Percentiles rank a stretch among this genome's conserved stretches.
Conservation (phyloP, 2,888 invertebrate species). For the Ptycholaimellus sp. region DNA sequence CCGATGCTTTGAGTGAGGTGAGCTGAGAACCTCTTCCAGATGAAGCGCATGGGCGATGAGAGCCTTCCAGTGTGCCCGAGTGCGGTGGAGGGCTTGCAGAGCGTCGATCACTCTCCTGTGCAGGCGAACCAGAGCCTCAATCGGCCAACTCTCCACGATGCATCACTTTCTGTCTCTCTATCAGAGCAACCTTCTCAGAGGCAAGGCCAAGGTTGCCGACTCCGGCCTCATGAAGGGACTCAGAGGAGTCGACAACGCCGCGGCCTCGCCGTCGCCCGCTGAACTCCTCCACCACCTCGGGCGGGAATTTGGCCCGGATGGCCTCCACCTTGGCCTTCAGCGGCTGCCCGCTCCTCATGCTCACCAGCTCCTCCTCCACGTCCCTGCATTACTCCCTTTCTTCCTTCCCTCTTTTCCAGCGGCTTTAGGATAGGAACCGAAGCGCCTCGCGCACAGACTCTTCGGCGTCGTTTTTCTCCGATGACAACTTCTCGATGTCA, state of each 20-base stretch:
- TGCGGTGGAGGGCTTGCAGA: conserved; percentile 53
- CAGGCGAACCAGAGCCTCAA: conserved; percentile 59
- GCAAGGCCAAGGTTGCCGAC: too few relatives aligned
- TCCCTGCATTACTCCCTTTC: conserved; percentile 36
- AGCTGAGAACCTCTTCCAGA: conserved; percentile 67
- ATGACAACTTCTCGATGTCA: conserved; percentile 27
- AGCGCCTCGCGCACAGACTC: conserved; percentile 88
- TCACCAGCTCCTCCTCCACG: conserved; percentile 49
- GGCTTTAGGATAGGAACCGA: too few relatives aligned
- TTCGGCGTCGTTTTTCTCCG: conserved; percentile 86
- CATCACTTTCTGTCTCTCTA: too few relatives aligned
- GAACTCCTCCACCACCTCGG: conserved; percentile 6
- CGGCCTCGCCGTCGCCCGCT: conserved; percentile 15
- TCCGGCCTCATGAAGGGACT: too few relatives aligned
- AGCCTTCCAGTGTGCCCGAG: conserved; percentile 74
- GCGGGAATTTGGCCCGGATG: conserved; percentile 3
- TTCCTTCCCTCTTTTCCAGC: background rate
- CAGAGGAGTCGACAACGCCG: too few relatives aligned
- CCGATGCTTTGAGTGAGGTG: too few relatives aligned
- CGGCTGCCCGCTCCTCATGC: too few relatives aligned
- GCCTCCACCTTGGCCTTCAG: too few relatives aligned
- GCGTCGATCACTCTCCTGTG: conserved; percentile 78
- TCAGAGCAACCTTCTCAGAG: too few relatives aligned
- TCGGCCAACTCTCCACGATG: conserved; percentile 15
- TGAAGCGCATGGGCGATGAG: conserved; percentile 46